These are phyloP conservation scores for Muscina levida DNA, from an alignment of 2,888 invertebrate genomes.

Conservation along the genomic window DNA sequence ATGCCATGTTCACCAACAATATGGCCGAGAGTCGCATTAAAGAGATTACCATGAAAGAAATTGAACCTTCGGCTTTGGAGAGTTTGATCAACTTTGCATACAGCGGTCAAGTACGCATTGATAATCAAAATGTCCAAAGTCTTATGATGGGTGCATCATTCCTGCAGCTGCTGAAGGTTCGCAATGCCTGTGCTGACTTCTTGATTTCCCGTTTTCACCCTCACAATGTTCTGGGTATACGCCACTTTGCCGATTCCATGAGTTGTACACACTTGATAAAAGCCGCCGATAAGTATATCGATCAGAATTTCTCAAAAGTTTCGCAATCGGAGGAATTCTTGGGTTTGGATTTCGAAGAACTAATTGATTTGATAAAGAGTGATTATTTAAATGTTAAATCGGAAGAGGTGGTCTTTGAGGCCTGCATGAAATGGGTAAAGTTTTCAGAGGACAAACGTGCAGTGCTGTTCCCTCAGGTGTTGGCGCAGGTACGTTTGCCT, in stretches of 20 bases:
- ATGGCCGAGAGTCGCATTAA: slow-evolving; percentile 91
- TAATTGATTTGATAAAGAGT: slow-evolving; percentile 85
- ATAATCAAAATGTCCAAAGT: slow-evolving; percentile 90
- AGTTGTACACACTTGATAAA: slow-evolving; percentile 86
- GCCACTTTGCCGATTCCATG: slow-evolving; percentile 89
- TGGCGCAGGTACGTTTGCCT: slow-evolving; percentile 89
- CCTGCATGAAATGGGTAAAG: slow-evolving; percentile 90
- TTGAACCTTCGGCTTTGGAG: slow-evolving; percentile 91
- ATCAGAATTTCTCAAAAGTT: slow-evolving; percentile 86
- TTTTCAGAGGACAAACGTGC: slow-evolving; percentile 83
- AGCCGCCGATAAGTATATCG: slow-evolving; percentile 89
- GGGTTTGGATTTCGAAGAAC: slow-evolving; percentile 82
- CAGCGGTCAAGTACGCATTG: slow-evolving; percentile 88
- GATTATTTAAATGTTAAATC: slow-evolving; percentile 89
- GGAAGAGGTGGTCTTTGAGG: slow-evolving; percentile 92
- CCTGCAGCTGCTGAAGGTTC: slow-evolving; percentile 88
- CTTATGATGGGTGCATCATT: slow-evolving; percentile 92
- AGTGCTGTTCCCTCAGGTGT: slow-evolving; percentile 84
- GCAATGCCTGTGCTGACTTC: slow-evolving; percentile 91
- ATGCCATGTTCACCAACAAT: slow-evolving; percentile 94
- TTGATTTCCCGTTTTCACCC: slow-evolving; percentile 88
- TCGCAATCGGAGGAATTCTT: slow-evolving; percentile 89
- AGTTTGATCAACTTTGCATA: slow-evolving; percentile 92
- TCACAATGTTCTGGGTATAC: slow-evolving; percentile 89
- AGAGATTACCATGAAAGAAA: slow-evolving; percentile 90